A percentile compares a stretch with the other conserved stretches of the same genome.
Evolutionary conservation across 2,888 invertebrate species (phyloP).

Genomic region (Pristionchus maxplancki): DNA sequence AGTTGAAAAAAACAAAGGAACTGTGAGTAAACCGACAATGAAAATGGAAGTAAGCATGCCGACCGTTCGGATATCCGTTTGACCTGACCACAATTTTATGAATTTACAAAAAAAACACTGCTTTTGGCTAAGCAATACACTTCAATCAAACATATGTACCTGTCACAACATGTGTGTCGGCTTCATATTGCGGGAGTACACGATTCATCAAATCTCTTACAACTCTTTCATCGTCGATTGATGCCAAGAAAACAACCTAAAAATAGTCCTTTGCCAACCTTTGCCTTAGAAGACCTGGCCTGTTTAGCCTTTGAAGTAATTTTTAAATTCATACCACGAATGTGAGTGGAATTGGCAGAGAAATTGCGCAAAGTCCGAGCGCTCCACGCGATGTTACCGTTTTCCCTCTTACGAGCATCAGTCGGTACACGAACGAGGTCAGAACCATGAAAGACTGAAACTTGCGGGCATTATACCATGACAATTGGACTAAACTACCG

Average conservation of each 20-base stretch:
- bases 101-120: no score
- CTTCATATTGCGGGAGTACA: not conserved
- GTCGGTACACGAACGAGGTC: not conserved
- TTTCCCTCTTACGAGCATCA: not conserved
- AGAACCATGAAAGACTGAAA: not conserved
- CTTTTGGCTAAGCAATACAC: no score
- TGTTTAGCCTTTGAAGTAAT: no score
- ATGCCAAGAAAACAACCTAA: not conserved
- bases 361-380: not conserved
- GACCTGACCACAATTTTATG: not conserved
- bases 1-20: not conserved
- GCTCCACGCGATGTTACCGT: not conserved
- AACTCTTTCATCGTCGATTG: not conserved
- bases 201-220: not conserved
- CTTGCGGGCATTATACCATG: not conserved
- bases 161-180: not conserved
- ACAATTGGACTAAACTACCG: not conserved
- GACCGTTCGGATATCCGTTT: not conserved
- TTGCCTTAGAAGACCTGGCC: no score
- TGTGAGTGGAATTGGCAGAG: not conserved
- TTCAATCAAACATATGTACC: no score
- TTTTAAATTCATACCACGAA: no score
- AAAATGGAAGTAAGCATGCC: not conserved
- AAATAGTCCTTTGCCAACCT: not conserved
- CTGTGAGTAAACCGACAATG: not conserved